These are phyloP conservation scores for Halcyon smyrnensis DNA, from an alignment of 2,797 vertebrate species.

Conservation along the genomic window DNA sequence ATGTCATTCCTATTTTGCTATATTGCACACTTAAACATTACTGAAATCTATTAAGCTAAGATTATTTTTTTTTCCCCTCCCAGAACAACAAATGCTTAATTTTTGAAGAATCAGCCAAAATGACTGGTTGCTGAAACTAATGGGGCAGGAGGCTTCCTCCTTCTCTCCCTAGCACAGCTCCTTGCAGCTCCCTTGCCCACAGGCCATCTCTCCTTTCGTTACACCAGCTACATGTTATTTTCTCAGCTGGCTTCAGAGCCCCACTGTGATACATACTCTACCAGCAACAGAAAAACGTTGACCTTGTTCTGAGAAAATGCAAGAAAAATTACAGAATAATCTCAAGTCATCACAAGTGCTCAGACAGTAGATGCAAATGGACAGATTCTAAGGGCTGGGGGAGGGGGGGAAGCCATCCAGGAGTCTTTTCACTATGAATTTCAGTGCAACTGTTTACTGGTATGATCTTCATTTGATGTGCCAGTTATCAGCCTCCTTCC, in stretches of 20 bases:
- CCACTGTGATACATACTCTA: background rate
- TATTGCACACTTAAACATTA: background rate
- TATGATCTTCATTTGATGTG: background rate
- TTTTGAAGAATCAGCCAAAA: background rate
- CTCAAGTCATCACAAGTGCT: background rate
- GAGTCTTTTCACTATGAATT: background rate
- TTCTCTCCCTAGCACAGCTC: background rate
- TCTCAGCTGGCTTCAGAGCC: background rate
- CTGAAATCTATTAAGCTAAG: background rate
- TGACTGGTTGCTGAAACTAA: background rate
- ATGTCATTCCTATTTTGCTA: background rate
- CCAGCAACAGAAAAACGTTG: background rate
- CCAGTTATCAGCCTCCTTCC: background rate
- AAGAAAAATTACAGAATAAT: background rate
- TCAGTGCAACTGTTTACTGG: background rate
- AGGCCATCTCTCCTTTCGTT: background rate
- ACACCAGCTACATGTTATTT: background rate
- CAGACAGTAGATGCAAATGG: background rate
- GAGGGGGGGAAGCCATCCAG: background rate
- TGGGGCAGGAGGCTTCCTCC: background rate
- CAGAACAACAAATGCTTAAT: background rate
- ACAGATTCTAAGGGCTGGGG: background rate
- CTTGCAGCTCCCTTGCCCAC: background rate
- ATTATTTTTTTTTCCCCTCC: background rate
- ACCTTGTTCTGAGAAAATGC: background rate